Base-by-base conservation (phyloP, 2,797 vertebrate genomes). In the Ctenopoma kingsleyae region DNA sequence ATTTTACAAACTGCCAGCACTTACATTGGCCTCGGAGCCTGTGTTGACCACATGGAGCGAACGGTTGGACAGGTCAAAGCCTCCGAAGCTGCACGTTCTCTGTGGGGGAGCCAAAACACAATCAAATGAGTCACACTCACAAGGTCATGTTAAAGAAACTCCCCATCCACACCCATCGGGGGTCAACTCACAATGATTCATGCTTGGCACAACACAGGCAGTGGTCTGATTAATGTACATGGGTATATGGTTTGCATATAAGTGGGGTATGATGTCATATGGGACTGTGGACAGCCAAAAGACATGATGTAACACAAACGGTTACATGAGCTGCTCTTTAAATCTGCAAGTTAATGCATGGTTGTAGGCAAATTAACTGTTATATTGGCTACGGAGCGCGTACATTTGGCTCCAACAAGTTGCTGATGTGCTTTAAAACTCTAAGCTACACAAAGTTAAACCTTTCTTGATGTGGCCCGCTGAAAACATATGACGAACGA, bases 71-170 rank as follows among this genome's bases (percentile, higher is more conserved):
- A 99, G 87, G 93, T 99, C 98, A 64, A 99, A 99, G 62, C 98
- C 98, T 85, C 98, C 98, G 44, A 99, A 99, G 87, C 98, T 99
- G 90, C 97, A 98, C 6, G 98, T 99, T 91, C 97, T 97, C 98
- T 99, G 86, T 27, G 36, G 71, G 55, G 64, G 9, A 66, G 74
- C 16, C 68, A 85, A 83, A 80, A 83, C 55, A 87, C 76, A 89
- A 77, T 87, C 30, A 82, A 60, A 80, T 81, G 57, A 85, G 87
- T 82, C 73, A 78, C 67, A 52, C 41, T 53, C 5, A 19, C 17
- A 76, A 62, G 61, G 68, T 66, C 71, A 67, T 0, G 7, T 53
- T 71, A 57, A 9, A 35, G 36, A 49, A 78, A 16, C 63, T 59
- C 27, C 41, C 61, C 41, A 23, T 69, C 75, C 74, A 71, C 82